Evolutionary conservation across 2,113 vertebrate genomes (phyloP).

Genomic region (Girardinichthys multiradiatus): DNA sequence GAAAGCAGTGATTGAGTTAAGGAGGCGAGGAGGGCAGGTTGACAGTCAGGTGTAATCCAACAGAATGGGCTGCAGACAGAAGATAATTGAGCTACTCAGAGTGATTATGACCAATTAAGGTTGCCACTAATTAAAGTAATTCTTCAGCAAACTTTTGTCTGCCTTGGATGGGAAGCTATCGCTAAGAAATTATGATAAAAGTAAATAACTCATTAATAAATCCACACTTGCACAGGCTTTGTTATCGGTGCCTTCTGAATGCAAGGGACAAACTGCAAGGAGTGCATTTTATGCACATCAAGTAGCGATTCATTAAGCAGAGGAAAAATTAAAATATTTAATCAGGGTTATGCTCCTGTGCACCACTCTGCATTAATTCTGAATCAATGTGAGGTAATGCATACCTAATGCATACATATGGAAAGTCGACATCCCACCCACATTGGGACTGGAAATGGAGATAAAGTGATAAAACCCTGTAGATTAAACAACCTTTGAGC

Average conservation of each 20-base stretch:
- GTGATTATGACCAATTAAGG: slow-evolving; percentile 45
- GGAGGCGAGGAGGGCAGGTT: slow-evolving; percentile 19
- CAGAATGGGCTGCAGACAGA: slow-evolving; percentile 37
- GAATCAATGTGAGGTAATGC: slow-evolving; percentile 8
- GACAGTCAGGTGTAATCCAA: slow-evolving; percentile 38
- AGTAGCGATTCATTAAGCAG: background rate
- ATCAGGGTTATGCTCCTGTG: too few species aligned
- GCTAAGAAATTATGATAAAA: background rate
- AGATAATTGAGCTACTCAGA: slow-evolving; percentile 39
- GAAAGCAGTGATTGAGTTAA: slow-evolving; percentile 47
- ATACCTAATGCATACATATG: background rate
- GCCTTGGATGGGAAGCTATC: background rate
- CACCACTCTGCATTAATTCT: background rate
- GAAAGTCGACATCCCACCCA: background rate
- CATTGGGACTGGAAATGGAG: slow-evolving; percentile 3
- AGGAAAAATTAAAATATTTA: background rate
- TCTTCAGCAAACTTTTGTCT: slow-evolving; percentile 4
- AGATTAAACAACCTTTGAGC: slow-evolving; percentile 1
- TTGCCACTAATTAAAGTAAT: slow-evolving; percentile 40
- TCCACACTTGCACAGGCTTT: background rate
- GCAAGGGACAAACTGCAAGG: background rate
- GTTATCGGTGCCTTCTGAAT: background rate
- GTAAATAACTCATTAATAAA: slow-evolving; percentile 8
- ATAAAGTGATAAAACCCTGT: background rate
- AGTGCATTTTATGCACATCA: background rate